Base-by-base conservation (phyloP, 2,888 invertebrate genomes). In the Eucriotettix oculatus region DNA sequence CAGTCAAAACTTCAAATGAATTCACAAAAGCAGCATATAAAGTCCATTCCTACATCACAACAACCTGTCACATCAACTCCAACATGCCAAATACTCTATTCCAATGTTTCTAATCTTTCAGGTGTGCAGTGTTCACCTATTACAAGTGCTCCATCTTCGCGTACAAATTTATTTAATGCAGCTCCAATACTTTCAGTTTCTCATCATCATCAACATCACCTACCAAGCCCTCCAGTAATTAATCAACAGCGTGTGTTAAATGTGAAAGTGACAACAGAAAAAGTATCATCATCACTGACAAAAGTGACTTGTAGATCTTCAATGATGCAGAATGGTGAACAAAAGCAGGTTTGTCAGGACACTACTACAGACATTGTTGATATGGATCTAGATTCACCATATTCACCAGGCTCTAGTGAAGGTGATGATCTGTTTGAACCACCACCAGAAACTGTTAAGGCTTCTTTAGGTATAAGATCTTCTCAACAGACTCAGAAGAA, bases 371-470 rank as follows among this genome's bases (percentile, higher is more conserved):
- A 84, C 66, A 78, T 74, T 11, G 67, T 79, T 56, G 80, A 79
- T 65, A 79, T 84, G 73, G 87, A 87, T 66, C 81, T 86, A 71
- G 86, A 86, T 66, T 90, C 91, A 29, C 93, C 92, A 0, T 91
- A 92, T 75, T 90, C 90, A 57, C 91, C 91, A 0, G 90, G 88
- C 55, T 89, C 90, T n/a, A 87, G 86, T 68, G 87, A 91, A 73
- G 90, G 88, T 70, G 90, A 90, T 68, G 90, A 91, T 72, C 78
- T 91, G 65, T 91, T 91, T 75, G 86, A 87, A 72, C 90, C 90
- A 58, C 90, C 87, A 40, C 71, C 77, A 54, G 74, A 74, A 9
- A 55, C 40, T 55, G 64, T 66, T 43, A 66, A 67, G 11, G 65
- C 67, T 48, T 61, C 66, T 16, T 66, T 66, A 42, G 67, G 62